Conservation (phyloP, 92 coral and sea anemone genomes). For the Phenganax subtilis region DNA sequence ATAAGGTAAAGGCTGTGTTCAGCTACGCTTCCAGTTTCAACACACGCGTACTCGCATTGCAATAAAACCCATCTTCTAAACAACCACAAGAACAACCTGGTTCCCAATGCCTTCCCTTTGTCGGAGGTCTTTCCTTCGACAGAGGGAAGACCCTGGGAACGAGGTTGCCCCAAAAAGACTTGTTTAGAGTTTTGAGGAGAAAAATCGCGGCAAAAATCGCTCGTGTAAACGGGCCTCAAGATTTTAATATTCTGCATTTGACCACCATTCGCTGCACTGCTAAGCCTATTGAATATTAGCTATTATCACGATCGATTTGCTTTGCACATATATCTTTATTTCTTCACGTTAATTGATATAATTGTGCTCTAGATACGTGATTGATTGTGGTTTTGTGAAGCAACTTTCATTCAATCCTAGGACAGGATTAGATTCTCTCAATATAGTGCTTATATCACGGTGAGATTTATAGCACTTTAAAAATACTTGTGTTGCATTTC, state of each 20-base stretch:
- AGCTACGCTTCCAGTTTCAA: not conserved
- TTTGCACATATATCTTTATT: not conserved
- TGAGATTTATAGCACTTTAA: slow-evolving; percentile 2
- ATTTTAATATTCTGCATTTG: no score
- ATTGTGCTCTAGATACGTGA: slow-evolving; percentile 61
- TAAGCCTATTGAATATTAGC: no score
- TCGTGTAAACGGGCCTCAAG: no score
- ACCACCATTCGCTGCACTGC: no score
- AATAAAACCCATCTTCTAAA: no score
- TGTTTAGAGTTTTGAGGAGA: no score
- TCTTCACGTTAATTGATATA: not conserved
- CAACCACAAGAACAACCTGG: no score
- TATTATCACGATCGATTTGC: not conserved
- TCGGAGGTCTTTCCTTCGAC: no score
- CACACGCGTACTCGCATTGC: not conserved
- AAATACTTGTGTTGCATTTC: not conserved
- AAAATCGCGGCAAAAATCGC: no score
- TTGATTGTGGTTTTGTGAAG: slow-evolving; percentile 89
- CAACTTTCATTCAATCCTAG: slow-evolving; percentile 78
- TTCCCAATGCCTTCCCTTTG: no score
- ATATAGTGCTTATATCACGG: slow-evolving; percentile 77
- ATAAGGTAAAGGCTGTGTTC: slow-evolving; percentile 43
- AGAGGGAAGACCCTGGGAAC: no score
- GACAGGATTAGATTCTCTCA: slow-evolving; percentile 82
- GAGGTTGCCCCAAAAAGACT: no score